Base-by-base conservation (phyloP, 2,888 invertebrate species). In the Seladonia tumulorum region DNA sequence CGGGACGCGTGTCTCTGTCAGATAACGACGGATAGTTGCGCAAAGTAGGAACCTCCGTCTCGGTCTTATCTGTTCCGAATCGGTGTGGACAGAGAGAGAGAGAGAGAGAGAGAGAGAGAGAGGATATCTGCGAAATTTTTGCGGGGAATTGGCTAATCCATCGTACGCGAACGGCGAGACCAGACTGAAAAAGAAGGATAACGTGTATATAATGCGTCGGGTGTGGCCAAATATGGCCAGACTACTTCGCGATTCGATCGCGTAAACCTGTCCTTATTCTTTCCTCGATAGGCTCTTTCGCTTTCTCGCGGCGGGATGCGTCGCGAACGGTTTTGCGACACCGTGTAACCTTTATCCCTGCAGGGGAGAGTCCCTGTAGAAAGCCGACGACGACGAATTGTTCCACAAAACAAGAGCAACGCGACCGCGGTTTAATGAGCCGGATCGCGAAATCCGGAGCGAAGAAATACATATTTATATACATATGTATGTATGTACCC, bases 181-280 rank as follows among this genome's bases (percentile, higher is more conserved):
- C 5, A 16, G 2, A n/a, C 5, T n/a, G 5, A 45, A 16, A 57
- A 60, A 75, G 79, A 76, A 53, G 86, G 45, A 63, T 66, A 74
- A 84, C 75, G 76, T 68, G 81, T 76, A 29, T 66, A 83, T 82
- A 87, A 82, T 88, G 84, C 89, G 86, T 83, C 87, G 85, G 87
- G 88, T 85, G 88, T 90, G 91, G 92, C 73, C 91, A 89, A 88
- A 87, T 76, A 83, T 83, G 85, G 85, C 22, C 71, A 76, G 71
- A 79, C 76, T 85, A 88, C 90, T 83, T 89, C 91, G 89, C 87
- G 87, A 81, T 90, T 89, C 85, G 90, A 89, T 90, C 85, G 35
- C 79, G 83, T 66, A 74, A 81, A 74, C 79, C 81, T 78, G 73
- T 80, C 70, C 75, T 71, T 73, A 57, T 83, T 60, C 79, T 63